Evolutionary conservation across 2,888 invertebrate species (phyloP), one percentile per base, ranked within the genome.

Genomic region (Diaperis boleti): DNA sequence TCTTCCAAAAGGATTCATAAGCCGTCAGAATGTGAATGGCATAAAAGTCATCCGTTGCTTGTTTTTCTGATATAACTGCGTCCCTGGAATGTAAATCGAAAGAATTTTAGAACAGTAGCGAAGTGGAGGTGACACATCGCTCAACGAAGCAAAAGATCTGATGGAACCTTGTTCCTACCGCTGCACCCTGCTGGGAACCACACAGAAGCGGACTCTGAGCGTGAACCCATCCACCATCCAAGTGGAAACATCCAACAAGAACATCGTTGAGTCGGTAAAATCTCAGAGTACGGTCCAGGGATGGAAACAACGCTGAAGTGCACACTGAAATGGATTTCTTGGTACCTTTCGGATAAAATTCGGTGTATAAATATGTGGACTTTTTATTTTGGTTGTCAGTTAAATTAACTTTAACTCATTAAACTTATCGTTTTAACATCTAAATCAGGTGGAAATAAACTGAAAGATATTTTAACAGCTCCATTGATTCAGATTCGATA

Each of bases 11-110:
- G 55, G 44, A 44, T 44, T 44, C 26, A 45, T 45, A 45, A 45
- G 22, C 33, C 45, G 57, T 57, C 44, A 60, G 39, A 37, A n/a
- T 50, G 10, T 10, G 5, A 20, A 20, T 11, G 41, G 42, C n/a
- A 50, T 42, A 37, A 60, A 55, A 55, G 54, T 35, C 64, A 69
- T 68, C 69, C 68, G 69, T 49, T 65, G 69, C 69, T 69, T 71
- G 71, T 72, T 70, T 72, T 72, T 68, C 68, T 69, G 67, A 69
- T 72, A 73, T 73, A 76, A 74, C 77, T 76, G 77, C 77, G 72
- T 75, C 72, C 71, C 69, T 71, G 79, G 79, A 78, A 79, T 79
- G 71, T 78, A 78, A 79, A 78, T 78, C 75, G 74, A 72, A 75
- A 66, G 71, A 76, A 72, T 69, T 74, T 74, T 70, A 70, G 77